Base-by-base conservation (phyloP, 2,113 vertebrate genomes). In the Psittacus erithacus region DNA sequence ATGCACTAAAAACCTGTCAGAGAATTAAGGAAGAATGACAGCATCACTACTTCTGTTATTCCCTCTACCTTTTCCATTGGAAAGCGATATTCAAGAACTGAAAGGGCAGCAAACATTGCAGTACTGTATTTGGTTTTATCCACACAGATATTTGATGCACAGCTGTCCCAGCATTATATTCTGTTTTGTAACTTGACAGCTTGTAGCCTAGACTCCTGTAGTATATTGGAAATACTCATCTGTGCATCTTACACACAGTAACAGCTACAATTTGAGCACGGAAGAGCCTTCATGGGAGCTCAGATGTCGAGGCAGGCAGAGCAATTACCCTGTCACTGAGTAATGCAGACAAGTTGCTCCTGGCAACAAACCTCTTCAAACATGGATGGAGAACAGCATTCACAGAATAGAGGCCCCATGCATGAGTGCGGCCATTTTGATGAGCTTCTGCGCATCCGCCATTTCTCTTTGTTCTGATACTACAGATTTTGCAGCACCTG, bases 331-430 rank as follows among this genome's bases (percentile, higher is more conserved):
- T 53, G 59, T 75, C 84, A 70, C 35, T 4, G 0, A 60, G 74
- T 20, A 55, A 86, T 16, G 76, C 87, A 74, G 88, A 65, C 65
- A 53, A 83, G 94, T 88, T 85, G 92, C 88, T 93, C 77, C 78
- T 78, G 64, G 90, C 82, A 94, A 84, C 89, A 80, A 88, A 83
- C 29, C 88, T 71, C 78, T 92, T 67, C 41, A 44, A 19, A 65
- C 4, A 11, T 1, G 67, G 91, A 22, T 1, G 2, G 50, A 73
- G 39, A 22, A 3, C 3, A 17, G 67, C 16, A 9, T 19, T 59
- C 38, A 2, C 24, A 11, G 38, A n/a, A 27, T 19, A 10, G 27
- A 35, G 41, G 24, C 39, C 59, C 31, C n/a, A 13, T 3, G 31
- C 22, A 8, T 0, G 2, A 38, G 15, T 1, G 20, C 11, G 6